phyloP scores from a whole-genome alignment of 1,140 invertebrate genomes.

The Sinella curviseta region DNA sequence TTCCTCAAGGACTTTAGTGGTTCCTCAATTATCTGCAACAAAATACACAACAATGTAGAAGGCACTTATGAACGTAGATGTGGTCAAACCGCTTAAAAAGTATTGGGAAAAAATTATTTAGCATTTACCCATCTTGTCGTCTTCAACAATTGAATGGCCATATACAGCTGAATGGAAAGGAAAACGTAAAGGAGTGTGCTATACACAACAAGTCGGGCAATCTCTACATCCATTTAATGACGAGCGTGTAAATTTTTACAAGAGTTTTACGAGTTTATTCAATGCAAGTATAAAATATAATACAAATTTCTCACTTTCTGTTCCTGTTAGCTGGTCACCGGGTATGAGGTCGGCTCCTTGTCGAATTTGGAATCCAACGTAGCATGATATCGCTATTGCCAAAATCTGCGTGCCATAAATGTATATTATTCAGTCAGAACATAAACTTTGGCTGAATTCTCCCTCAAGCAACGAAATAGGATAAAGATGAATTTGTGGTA shows the following conservation, averaged over 20 bases:
- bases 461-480: too few relatives aligned
- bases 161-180: slow-evolving; percentile 28
- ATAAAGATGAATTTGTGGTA: too few relatives aligned
- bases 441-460: not conserved
- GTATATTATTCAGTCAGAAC: not conserved
- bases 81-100: too few relatives aligned
- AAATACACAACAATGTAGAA: not conserved
- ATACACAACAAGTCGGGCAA: slow-evolving; percentile 31
- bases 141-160: slow-evolving; percentile 29
- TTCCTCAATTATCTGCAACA: slow-evolving; percentile 22
- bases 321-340: not conserved
- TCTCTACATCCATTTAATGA: slow-evolving; percentile 22
- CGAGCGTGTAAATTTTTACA: not conserved
- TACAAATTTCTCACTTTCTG: slow-evolving; percentile 28
- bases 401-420: slow-evolving; percentile 12
- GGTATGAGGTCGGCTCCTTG: slow-evolving; percentile 18
- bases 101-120: not conserved
- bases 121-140: slow-evolving; percentile 20
- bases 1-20: slow-evolving; percentile 6
- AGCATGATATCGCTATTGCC: not conserved
- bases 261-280: not conserved
- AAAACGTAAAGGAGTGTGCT: slow-evolving; percentile 24
- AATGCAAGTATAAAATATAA: too few relatives aligned
- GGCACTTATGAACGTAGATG: not conserved
- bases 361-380: slow-evolving; percentile 19